Percentiles rank a stretch among this genome's conserved stretches.
Conservation (phyloP, 2,888 invertebrate species). For the Patella depressa region DNA sequence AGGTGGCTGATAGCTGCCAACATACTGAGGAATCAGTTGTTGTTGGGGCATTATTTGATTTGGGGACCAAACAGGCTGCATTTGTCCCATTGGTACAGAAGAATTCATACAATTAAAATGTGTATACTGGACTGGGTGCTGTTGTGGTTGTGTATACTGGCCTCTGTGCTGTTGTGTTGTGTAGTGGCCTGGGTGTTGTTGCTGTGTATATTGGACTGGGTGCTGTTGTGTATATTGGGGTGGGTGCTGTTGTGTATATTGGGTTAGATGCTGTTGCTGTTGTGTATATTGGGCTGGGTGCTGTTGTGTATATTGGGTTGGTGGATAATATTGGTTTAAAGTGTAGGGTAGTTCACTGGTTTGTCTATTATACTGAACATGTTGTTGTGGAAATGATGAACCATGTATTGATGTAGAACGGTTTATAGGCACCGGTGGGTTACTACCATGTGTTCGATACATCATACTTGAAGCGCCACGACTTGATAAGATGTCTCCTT, state of each 20-base stretch:
- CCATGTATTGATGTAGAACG: too few species aligned
- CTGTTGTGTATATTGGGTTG: background rate
- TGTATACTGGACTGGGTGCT: background rate
- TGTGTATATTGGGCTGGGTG: background rate
- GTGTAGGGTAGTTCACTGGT: too few species aligned
- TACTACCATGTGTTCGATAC: too few species aligned
- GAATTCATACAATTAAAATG: background rate
- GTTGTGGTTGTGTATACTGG: background rate
- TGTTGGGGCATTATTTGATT: background rate
- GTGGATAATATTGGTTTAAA: background rate
- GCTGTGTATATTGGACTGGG: background rate
- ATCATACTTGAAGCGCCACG: too few species aligned
- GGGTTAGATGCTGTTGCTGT: background rate
- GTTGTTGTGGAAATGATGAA: too few species aligned
- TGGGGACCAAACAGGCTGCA: slow-evolving; percentile 14
- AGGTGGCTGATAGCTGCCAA: background rate
- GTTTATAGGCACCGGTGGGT: too few species aligned
- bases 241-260: background rate
- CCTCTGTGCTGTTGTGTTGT: background rate
- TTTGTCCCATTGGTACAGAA: background rate
- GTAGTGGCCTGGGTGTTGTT: background rate
- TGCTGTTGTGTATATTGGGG: background rate
- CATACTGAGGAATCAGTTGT: background rate
- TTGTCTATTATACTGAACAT: too few species aligned
- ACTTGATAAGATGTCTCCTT: too few species aligned